Conservation (phyloP, 2,888 invertebrate species). For the Drosophila histrio region DNA sequence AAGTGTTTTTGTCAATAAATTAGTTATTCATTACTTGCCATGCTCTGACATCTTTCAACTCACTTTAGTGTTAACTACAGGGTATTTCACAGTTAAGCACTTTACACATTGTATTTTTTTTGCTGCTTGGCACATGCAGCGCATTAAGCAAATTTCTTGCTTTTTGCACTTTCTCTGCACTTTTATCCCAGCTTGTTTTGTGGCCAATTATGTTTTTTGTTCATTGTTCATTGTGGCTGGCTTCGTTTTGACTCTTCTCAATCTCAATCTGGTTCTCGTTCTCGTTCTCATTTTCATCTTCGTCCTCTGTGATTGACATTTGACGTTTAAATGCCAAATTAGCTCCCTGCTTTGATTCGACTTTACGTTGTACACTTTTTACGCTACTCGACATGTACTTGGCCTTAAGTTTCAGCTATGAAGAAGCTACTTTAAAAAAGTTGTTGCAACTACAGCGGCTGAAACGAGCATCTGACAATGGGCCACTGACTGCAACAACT, state of each 20-base stretch:
- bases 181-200: slow-evolving; percentile 58
- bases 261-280: background rate
- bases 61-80: background rate
- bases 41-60: no score
- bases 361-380: slow-evolving; percentile 14
- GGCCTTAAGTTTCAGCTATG: slow-evolving; percentile 40
- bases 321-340: slow-evolving; percentile 80
- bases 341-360: slow-evolving; percentile 54
- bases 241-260: slow-evolving; percentile 4
- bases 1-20: background rate
- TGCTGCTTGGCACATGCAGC: slow-evolving; percentile 22
- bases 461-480: slow-evolving; percentile 14
- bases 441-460: slow-evolving; percentile 27
- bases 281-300: slow-evolving; percentile 9
- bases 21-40: no score
- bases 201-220: slow-evolving; percentile 61
- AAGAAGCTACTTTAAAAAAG: slow-evolving; percentile 32
- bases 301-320: slow-evolving; percentile 72
- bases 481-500: slow-evolving; percentile 20
- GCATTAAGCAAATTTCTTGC: slow-evolving; percentile 62
- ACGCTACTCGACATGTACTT: background rate
- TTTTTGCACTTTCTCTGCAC: slow-evolving; percentile 38
- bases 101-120: background rate
- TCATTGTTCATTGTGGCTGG: slow-evolving; percentile 24
- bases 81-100: slow-evolving; percentile 2